These are phyloP conservation scores for Orchesella cincta DNA, from an alignment of 1,140 invertebrate species.

Conservation along the genomic window DNA sequence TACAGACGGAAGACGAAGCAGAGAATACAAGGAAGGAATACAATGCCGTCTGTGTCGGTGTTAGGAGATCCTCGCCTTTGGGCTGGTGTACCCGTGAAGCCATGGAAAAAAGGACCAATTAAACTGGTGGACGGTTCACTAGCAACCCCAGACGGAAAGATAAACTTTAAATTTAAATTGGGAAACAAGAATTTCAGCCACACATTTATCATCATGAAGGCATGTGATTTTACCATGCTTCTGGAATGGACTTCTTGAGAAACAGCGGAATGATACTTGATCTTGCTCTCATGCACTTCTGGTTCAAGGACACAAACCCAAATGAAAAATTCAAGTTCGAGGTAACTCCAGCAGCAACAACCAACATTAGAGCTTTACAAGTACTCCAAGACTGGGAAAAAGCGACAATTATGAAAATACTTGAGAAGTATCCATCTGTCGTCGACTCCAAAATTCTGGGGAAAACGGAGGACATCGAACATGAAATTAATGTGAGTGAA, in stretches of 20 bases:
- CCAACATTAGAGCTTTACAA: conserved; percentile 53
- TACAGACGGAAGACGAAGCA: no score
- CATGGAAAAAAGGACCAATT: neutral
- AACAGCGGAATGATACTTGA: no score
- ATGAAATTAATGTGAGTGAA: neutral
- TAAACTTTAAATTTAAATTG: conserved; percentile 5
- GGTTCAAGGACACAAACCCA: neutral
- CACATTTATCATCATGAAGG: neutral
- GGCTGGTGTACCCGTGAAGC: neutral
- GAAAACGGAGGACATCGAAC: neutral
- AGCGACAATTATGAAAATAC: neutral
- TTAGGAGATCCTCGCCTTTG: no score
- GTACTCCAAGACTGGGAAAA: neutral
- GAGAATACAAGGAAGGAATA: no score
- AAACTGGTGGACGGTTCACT: neutral
- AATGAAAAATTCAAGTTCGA: no score
- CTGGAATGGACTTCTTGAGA: conserved; percentile 32
- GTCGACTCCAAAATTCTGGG: neutral
- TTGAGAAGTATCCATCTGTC: neutral
- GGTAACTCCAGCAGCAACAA: conserved; percentile 53
- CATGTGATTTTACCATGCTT: neutral
- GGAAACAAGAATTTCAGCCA: neutral
- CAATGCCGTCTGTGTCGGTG: no score
- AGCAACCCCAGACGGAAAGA: neutral
- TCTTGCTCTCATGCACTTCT: no score